Base-by-base conservation (phyloP, 2,888 invertebrate species). In the Serrognathus titanus region DNA sequence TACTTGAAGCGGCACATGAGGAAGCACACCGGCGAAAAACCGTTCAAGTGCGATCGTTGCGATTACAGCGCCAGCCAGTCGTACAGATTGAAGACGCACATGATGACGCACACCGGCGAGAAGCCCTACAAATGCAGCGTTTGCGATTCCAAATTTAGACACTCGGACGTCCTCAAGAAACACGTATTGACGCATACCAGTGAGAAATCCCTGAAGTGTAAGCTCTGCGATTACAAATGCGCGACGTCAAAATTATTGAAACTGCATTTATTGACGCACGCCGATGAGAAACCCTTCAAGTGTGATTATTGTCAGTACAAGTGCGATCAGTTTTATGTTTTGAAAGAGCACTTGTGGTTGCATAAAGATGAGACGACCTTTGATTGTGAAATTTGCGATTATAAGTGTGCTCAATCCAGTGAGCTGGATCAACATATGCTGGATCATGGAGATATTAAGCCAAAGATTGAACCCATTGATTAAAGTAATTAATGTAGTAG, bases 1-100 rank as follows among this genome's bases (percentile, higher is more conserved):
- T 31, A 35, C n/a, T 20, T 48, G 48, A 36, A 10, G 12, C 24
- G 16, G n/a, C 51, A 51, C 40, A 43, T 71, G 78, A 81, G 61
- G 79, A 80, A 70, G 0, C 90, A 90, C 69, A 82, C 85, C 24
- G 87, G 87, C 4, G 24, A 31, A 37, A 84, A 84, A 62, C 86
- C 85, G 24, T 31, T 6, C 24, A 31, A 31, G 24, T 31, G 24
- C 24, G 24, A 31, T 31, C 24, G 24, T 7, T 31, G 24, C 24
- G 24, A 31, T 3, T 31, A 31, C 24, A 7, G 24, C 24, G 24
- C 24, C 24, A 31, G 24, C 24, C 24, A 31, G 1, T 31, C 24
- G 2, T 31, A 31, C 24, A 31, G 24, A 7, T 31, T 31, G 24
- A 31, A 31, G 24, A 31, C 24, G 24, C 24, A 31, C 4, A 31